phyloP scores from a whole-genome alignment of 2,888 invertebrate species.

The Mycogona germanica region DNA sequence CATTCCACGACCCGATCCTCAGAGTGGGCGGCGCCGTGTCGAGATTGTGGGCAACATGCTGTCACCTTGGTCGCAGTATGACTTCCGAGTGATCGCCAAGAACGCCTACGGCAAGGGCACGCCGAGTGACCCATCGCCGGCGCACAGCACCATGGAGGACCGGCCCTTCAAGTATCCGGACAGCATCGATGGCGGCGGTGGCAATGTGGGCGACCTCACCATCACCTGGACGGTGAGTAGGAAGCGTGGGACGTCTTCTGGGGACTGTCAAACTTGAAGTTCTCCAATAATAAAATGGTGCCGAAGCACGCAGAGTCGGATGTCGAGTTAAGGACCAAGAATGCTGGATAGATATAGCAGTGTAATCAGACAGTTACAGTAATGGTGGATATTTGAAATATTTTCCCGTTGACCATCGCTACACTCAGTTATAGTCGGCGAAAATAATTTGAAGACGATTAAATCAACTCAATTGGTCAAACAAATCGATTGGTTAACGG shows the following conservation, averaged over 20 bases:
- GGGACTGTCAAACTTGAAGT: not conserved
- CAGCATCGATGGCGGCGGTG: conserved; percentile 84
- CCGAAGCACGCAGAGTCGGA: not conserved
- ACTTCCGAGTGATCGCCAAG: conserved; percentile 77
- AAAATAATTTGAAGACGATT: no score
- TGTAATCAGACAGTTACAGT: no score
- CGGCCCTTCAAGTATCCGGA: conserved; percentile 61
- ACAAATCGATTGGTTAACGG: no score
- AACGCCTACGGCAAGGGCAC: conserved; percentile 70
- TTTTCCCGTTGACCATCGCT: no score
- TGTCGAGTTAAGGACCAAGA: no score
- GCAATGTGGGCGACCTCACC: conserved; percentile 86
- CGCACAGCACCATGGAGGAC: conserved; percentile 69
- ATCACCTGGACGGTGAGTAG: conserved; percentile 63
- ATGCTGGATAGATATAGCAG: no score
- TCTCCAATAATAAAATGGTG: not conserved
- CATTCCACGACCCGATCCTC: conserved; percentile 52
- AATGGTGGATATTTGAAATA: no score
- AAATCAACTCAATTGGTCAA: no score
- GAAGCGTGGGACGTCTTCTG: not conserved
- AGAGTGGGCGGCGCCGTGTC: conserved; percentile 51
- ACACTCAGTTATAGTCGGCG: no score
- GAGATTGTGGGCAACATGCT: conserved; percentile 50
- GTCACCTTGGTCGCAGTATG: conserved; percentile 79
- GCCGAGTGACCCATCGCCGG: conserved; percentile 71